Evolutionary conservation across 2,113 vertebrate genomes (phyloP), one percentile per base, ranked within the genome.

Genomic region (Myrmophylax atrothorax): DNA sequence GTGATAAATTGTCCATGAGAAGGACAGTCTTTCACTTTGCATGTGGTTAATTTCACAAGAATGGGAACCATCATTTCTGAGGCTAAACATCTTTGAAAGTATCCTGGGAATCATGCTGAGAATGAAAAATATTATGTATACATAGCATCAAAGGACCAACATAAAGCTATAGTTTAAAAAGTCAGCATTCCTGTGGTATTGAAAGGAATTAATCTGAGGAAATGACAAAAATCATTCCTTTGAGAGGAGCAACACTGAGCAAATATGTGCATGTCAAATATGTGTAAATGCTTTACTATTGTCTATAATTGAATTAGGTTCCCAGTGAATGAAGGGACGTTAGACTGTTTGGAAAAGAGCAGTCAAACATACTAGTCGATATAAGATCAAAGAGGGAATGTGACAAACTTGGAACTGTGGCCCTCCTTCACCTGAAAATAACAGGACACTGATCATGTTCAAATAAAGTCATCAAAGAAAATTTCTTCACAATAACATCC

Each of bases 191-290:
- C 74, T 95, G 76, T 88, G 91, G 76, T 66, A 62, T 94, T 88
- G 86, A 84, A 91, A 93, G 29, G 93, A 75, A 87, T 69, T 94
- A 60, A 90, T 87, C 44, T 89, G 66, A 95, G 66, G 62, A 94
- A 96, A 56, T 80, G 26, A 14, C 72, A 90, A 53, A 92, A 93
- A 91, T 91, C 46, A 58, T 96, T 90, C 33, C 15, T 72, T 18
- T 50, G 31, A 80, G 73, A 87, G 38, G 7, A 62, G 5, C 52
- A 63, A 55, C 46, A 38, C 66, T 82, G 70, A 81, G 31, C 37
- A 94, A 92, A 91, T 80, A 8, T 74, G 49, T 64, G 35, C 17
- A 37, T 47, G 53, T 92, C 76, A 77, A 69, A 62, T 77, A 37
- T 47, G 58, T 93, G 55, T 82, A 66, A 91, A 53, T 42, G 62